A percentile compares a stretch with the other conserved stretches of the same genome.
These are phyloP conservation scores for Neodiprion lecontei DNA, from an alignment of 1,140 invertebrate species.

Conservation along the genomic window DNA sequence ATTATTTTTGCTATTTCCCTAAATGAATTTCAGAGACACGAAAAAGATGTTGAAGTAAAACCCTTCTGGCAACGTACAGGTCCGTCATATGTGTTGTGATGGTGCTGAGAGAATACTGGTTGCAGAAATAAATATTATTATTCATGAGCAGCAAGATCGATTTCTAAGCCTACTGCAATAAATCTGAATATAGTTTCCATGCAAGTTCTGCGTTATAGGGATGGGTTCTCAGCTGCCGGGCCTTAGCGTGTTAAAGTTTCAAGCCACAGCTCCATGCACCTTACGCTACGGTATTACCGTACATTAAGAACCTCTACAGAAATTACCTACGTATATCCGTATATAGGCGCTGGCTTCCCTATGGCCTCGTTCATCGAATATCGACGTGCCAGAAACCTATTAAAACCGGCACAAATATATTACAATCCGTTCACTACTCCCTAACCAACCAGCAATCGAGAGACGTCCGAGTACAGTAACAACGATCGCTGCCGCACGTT, in stretches of 20 bases:
- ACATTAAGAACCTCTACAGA: background rate
- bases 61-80: background rate
- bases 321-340: background rate
- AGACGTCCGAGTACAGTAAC: background rate
- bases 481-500: background rate
- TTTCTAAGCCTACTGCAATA: background rate
- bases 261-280: background rate
- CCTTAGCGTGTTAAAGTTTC: background rate
- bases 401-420: constrained; percentile 7
- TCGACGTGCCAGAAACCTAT: constrained; percentile 22
- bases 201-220: background rate
- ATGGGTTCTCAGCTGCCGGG: background rate
- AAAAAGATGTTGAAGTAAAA: no score
- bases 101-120: constrained; percentile 1
- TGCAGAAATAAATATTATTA: background rate
- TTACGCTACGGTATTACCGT: no score
- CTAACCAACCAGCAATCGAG: background rate
- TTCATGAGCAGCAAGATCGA: background rate
- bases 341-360: constrained; percentile 16
- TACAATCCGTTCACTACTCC: constrained; percentile 5
- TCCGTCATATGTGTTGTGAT: constrained; percentile 13
- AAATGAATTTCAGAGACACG: no score
- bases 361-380: constrained; percentile 22
- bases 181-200: background rate
- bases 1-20: no score